Conservation (phyloP, 2,797 vertebrate genomes). For the Manis javanica region DNA sequence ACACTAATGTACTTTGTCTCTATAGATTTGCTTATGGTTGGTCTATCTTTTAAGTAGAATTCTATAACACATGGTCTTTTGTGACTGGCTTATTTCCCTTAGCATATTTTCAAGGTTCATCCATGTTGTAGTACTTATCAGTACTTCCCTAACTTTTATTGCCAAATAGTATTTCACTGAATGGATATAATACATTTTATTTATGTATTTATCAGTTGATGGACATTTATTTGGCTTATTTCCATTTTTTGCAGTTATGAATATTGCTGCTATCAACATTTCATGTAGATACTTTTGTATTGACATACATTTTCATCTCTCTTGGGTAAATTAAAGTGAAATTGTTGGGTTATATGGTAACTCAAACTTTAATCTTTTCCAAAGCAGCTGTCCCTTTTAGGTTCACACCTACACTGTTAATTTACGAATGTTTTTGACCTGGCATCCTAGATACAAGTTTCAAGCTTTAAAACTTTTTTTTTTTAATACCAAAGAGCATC, state of each 20-base stretch:
- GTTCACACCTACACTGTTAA: neutral
- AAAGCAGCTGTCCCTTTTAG: neutral
- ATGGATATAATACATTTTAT: neutral
- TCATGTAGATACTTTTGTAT: neutral
- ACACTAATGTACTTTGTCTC: neutral
- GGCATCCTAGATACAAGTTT: neutral
- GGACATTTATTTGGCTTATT: neutral
- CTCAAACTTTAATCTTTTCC: neutral
- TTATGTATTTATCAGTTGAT: neutral
- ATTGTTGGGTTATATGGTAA: neutral
- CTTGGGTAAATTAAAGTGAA: neutral
- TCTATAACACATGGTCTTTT: neutral
- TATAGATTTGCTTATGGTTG: neutral
- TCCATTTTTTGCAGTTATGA: neutral
- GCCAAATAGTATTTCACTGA: slow-evolving; percentile 20
- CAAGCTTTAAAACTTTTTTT: neutral
- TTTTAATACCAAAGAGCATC: neutral
- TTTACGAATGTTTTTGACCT: neutral
- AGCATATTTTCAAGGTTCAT: neutral
- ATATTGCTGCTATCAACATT: neutral
- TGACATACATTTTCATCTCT: neutral
- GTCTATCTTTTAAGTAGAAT: neutral
- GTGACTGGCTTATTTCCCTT: neutral
- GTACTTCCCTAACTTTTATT: neutral
- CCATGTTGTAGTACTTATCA: neutral